Conservation (phyloP, 2,888 invertebrate genomes). For the Heliconius ismenius region DNA sequence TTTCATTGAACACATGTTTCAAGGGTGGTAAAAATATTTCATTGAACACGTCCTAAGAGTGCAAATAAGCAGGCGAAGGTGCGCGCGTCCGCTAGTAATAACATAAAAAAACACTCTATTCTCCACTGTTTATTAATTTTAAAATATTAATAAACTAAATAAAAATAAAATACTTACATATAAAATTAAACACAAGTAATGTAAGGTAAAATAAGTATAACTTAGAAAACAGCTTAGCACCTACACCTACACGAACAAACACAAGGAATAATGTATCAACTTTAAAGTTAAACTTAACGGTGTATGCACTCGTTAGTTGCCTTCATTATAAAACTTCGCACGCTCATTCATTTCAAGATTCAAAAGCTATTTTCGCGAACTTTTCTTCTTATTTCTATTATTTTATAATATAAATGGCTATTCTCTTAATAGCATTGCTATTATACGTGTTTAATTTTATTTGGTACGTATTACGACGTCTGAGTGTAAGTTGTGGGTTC, state of each 20-base stretch:
- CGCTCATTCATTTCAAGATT: slow-evolving; percentile 28
- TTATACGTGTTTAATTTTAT: background rate
- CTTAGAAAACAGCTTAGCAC: background rate
- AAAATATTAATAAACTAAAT: background rate
- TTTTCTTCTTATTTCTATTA: slow-evolving; percentile 1
- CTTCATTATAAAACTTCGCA: slow-evolving; percentile 26
- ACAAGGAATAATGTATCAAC: background rate
- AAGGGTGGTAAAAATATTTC: no score
- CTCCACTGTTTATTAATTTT: no score
- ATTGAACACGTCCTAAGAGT: no score
- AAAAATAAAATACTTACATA: background rate
- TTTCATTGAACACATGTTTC: no score
- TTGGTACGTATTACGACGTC: background rate
- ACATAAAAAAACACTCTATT: no score
- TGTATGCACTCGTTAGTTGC: slow-evolving; percentile 12
- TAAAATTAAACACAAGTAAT: background rate
- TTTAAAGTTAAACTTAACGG: slow-evolving; percentile 5
- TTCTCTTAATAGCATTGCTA: slow-evolving; percentile 7
- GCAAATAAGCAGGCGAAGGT: no score
- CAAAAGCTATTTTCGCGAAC: slow-evolving; percentile 16
- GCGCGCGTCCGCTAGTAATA: no score
- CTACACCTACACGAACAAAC: background rate
- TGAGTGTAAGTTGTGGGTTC: background rate
- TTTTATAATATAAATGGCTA: background rate
- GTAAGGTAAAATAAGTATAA: background rate